Percentiles rank a stretch among this genome's conserved stretches.
These are phyloP conservation scores for Pollenia griseotomentosa DNA, from an alignment of 2,888 invertebrate species.

Conservation along the genomic window DNA sequence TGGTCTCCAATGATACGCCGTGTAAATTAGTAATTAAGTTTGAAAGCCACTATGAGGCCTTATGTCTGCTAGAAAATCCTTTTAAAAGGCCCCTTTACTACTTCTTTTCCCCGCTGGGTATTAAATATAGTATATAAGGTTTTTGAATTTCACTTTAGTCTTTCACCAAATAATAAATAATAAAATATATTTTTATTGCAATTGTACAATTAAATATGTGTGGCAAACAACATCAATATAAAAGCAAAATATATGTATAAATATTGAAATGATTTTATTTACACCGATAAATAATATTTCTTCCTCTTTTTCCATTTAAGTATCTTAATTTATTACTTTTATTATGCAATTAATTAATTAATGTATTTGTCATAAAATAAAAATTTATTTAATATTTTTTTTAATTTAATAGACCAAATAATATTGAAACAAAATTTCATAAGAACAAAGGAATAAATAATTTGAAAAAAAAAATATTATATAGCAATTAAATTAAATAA, in stretches of 20 bases:
- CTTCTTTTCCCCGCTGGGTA: too few relatives aligned
- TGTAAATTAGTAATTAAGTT: too few relatives aligned
- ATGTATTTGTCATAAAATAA: conserved; percentile 27
- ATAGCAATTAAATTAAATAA: not conserved
- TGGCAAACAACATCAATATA: not conserved
- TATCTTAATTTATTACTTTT: conserved; percentile 33
- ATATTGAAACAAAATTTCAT: conserved; percentile 15
- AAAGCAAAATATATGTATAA: not conserved
- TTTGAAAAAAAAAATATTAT: not conserved
- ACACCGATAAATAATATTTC: not conserved
- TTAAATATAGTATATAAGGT: not conserved
- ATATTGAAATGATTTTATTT: not conserved
- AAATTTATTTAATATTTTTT: not conserved
- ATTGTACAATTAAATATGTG: not conserved
- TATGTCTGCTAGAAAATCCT: too few relatives aligned
- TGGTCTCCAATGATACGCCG: too few relatives aligned
- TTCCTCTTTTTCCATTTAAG: conserved; percentile 11
- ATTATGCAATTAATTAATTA: conserved; percentile 29
- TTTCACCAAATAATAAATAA: conserved; percentile 19
- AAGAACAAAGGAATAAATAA: not conserved
- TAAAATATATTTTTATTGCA: conserved; percentile 30
- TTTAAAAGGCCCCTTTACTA: too few relatives aligned
- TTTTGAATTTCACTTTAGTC: conserved; percentile 6
- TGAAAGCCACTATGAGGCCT: too few relatives aligned
- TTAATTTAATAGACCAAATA: not conserved